A percentile compares a stretch with the other conserved stretches of the same genome.
These are phyloP conservation scores for Xestobium rufovillosum DNA, from an alignment of 2,888 invertebrate species.

Conservation along the genomic window DNA sequence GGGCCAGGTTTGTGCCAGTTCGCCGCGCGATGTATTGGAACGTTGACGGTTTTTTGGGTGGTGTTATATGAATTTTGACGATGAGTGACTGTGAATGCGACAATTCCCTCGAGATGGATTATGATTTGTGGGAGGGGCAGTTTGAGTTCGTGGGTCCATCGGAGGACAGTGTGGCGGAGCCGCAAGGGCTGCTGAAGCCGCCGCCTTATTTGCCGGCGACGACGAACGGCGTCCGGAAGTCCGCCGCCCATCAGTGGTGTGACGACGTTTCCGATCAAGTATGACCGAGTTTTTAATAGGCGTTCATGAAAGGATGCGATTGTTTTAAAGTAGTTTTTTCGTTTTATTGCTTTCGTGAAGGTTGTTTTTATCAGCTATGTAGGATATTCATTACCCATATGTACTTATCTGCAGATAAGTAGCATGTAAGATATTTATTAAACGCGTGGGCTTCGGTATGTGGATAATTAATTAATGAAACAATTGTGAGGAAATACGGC, in stretches of 20 bases:
- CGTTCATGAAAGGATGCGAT: background rate
- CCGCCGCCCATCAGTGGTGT: slow-evolving; percentile 51
- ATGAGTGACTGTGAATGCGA: slow-evolving; percentile 44
- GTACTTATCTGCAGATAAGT: too few relatives aligned
- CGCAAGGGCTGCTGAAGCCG: slow-evolving; percentile 30
- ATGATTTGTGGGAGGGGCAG: slow-evolving; percentile 85
- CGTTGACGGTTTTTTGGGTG: slow-evolving; percentile 4
- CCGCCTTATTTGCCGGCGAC: slow-evolving; percentile 21
- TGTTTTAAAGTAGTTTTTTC: slow-evolving; percentile 4
- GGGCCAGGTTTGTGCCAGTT: background rate
- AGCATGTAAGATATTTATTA: too few relatives aligned
- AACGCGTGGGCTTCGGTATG: too few relatives aligned
- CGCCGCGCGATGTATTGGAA: background rate
- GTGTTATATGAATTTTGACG: slow-evolving; percentile 33
- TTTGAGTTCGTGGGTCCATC: slow-evolving; percentile 70
- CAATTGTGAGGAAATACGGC: too few relatives aligned
- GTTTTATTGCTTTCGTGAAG: slow-evolving; percentile 4
- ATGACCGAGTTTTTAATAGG: slow-evolving; percentile 31
- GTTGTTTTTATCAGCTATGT: too few relatives aligned
- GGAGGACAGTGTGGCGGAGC: slow-evolving; percentile 17
- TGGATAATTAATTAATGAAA: too few relatives aligned
- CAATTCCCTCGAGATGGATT: slow-evolving; percentile 58
- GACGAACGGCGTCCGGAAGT: slow-evolving; percentile 51
- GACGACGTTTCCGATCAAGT: slow-evolving; percentile 57
- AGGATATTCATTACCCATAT: too few relatives aligned